A percentile compares a stretch with the other conserved stretches of the same genome.
Conservation (phyloP, 35 echinoderm and acorn worm species). For the Lytechinus variegatus region DNA sequence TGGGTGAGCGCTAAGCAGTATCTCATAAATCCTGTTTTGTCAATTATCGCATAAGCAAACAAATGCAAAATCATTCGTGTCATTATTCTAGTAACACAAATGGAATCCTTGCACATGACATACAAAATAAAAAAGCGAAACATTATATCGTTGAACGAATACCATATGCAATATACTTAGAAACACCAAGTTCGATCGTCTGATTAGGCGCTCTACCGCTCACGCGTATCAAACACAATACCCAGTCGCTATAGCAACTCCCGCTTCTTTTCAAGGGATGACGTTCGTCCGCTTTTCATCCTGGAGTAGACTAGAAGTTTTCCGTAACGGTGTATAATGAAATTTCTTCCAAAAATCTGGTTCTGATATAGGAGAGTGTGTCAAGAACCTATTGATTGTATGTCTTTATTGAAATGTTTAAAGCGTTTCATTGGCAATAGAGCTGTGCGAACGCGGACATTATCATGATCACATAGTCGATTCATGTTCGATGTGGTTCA, state of each 20-base stretch:
- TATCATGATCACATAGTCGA: background rate
- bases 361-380: background rate
- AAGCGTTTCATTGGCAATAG: background rate
- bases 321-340: background rate
- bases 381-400: background rate
- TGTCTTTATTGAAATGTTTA: background rate
- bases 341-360: background rate
- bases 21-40: background rate
- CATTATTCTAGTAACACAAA: background rate
- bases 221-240: background rate
- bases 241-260: background rate
- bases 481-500: background rate
- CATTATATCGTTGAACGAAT: background rate
- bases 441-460: background rate
- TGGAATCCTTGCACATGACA: background rate
- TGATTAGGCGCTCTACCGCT: background rate
- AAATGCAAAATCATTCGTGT: background rate
- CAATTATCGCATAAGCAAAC: background rate
- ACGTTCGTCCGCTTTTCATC: background rate
- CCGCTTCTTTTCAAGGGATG: slow-evolving; percentile 17
- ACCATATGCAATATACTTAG: background rate
- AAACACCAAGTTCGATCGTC: background rate
- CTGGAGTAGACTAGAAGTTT: background rate
- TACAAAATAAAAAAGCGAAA: background rate
- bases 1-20: too few species aligned